Conservation (phyloP, 2,888 invertebrate species). For the Drepana falcataria region DNA sequence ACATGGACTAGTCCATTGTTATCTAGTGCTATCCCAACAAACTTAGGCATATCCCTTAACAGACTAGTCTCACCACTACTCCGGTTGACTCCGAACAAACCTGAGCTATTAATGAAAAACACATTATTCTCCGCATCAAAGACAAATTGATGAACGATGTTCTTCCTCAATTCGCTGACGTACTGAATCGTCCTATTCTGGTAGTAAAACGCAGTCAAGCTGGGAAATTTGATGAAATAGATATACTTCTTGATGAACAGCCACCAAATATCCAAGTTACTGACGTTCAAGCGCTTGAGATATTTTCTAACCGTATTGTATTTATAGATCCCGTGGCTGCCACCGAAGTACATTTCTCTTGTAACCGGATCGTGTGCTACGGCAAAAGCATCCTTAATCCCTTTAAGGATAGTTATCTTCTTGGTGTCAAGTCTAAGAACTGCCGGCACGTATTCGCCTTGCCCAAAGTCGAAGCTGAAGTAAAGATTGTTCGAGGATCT, state of each 20-base stretch:
- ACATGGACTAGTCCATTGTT: constrained; percentile 45
- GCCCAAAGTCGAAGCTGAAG: constrained; percentile 61
- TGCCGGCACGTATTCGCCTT: constrained; percentile 57
- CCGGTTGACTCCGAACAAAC: constrained; percentile 46
- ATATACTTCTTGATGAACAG: constrained; percentile 42
- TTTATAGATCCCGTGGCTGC: constrained; percentile 60
- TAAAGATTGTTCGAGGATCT: constrained; percentile 45
- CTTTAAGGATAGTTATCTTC: constrained; percentile 49
- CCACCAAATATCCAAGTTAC: constrained; percentile 64
- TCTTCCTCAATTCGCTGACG: constrained; percentile 29
- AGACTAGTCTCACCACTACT: constrained; percentile 25
- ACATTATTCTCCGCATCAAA: constrained; percentile 47
- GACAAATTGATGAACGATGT: constrained; percentile 53
- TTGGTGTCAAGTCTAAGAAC: constrained; percentile 42
- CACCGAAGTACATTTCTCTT: constrained; percentile 57
- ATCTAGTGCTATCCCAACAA: constrained; percentile 50
- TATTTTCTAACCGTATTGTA: constrained; percentile 35
- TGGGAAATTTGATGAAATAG: constrained; percentile 60
- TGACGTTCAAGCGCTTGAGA: constrained; percentile 39
- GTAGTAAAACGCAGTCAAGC: constrained; percentile 47
- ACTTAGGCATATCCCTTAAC: constrained; percentile 40
- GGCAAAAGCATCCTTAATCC: constrained; percentile 63
- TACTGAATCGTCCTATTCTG: constrained; percentile 34
- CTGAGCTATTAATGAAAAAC: constrained; percentile 56
- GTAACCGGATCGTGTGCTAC: constrained; percentile 36